Base-by-base conservation (phyloP, 2,797 vertebrate species). In the Moxostoma hubbsi region DNA sequence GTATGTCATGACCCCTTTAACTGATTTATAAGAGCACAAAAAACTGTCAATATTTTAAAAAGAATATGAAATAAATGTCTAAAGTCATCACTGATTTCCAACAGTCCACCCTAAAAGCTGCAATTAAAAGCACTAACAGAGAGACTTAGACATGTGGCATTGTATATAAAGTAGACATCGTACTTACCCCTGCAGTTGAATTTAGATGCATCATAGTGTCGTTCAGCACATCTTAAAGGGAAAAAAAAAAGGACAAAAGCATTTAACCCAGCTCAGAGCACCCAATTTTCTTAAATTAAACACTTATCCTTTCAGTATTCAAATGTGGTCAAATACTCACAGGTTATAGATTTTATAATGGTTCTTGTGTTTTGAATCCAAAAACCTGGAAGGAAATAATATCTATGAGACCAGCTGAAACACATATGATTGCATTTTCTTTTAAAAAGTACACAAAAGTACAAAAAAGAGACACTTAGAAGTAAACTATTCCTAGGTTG, bases 271-370 rank as follows among this genome's bases (percentile, higher is more conserved):
- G 11, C 18, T 7, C 12, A n/a, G 43, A 66, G 47, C 16, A 12
- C 9, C 9, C 12, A 9, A 18, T 65, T 53, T 15, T 53, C 12
- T 58, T 57, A 70, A 4, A 15, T 43, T 62, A 73, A 16, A 43
- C 9, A n/a, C 6, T 67, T 54, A 11, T 51, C 24, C 46, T 9
- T 63, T 11, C 9, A 64, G 64, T 43, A 51, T 8, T 53, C 6
- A 45, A 76, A 54, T 61, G n/a, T 10, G 18, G 55, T 1, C 8
- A 16, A 66, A 73, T 95, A 98, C 98, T 99, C 96, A 99, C 98
- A 99, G 95, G 95, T 99, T 99, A 96, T 99, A 99, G 95, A 99
- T 99, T 94, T 99, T 99, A 93, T 99, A 99, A 98, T 98, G 97
- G 94, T 99, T 97, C 97, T 97, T 98, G 96, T 94, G 93, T 81